phyloP scores from a whole-genome alignment of 1,140 invertebrate genomes.

The Acyrthosiphon pisum region DNA sequence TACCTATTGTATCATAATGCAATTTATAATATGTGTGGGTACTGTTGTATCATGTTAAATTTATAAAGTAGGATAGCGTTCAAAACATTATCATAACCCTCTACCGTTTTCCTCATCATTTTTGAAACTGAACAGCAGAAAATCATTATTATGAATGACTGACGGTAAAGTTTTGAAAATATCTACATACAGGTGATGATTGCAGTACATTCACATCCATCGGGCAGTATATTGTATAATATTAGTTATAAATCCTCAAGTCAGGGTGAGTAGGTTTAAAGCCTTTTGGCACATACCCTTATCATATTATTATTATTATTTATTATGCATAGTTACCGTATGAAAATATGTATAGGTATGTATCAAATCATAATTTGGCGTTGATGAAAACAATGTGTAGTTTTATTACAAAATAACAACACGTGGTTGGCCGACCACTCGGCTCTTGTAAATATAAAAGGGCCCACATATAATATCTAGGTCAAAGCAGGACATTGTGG shows the following conservation, averaged over 20 bases:
- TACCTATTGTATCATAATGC: too few species aligned
- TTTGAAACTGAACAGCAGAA: not conserved
- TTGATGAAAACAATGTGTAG: not conserved
- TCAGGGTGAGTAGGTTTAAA: not conserved
- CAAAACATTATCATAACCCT: not conserved
- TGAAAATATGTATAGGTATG: not conserved
- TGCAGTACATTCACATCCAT: not conserved
- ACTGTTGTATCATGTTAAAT: not conserved
- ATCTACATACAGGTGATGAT: not conserved
- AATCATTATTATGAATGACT: not conserved
- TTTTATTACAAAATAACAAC: not conserved
- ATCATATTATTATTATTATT: not conserved
- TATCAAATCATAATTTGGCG: not conserved
- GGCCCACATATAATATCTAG: not conserved
- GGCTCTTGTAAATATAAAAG: too few species aligned
- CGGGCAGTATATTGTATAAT: too few species aligned
- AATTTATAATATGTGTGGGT: not conserved
- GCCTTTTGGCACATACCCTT: not conserved
- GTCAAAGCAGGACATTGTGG: not conserved
- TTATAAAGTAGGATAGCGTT: not conserved
- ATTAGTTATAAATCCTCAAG: not conserved
- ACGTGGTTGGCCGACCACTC: not conserved
- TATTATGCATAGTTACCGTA: not conserved
- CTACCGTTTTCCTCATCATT: not conserved
- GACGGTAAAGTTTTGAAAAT: not conserved